Evolutionary conservation across 1,140 invertebrate species (phyloP), one percentile per base, ranked within the genome.

Genomic region (Macrobrachium nipponense): DNA sequence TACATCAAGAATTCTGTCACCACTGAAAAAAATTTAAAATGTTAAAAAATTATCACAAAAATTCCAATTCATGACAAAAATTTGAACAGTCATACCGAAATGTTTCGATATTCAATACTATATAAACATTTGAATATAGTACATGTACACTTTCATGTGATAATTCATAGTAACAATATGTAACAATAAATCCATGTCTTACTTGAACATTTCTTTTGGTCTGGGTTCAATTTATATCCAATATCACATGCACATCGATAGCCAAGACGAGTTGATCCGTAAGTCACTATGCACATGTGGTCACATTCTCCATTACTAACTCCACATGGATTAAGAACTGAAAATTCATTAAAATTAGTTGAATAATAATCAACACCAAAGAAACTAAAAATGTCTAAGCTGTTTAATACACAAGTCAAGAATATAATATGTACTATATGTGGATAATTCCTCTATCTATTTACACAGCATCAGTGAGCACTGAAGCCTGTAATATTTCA

Each of bases 1-100:
- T 99, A 99, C 93, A 99, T 95, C 0, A 99, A 93, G 90, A 99
- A 99, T 89, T 99, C 97, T 60, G 95, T 93, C 0, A 99, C 95
- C 23, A 87, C 88, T 89, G 86, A 27, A 86, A 86, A 77, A 60
- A 44, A 72, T n/a, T n/a, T n/a, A 20, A 60, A 66, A 51, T 44
- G 18, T 23, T 59, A 36, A 85, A 8, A 61, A 17, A 78, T 20
- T 18, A 17, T 4, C 51, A 43, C 17, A 59, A 59, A 78, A 59
- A n/a, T 20, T 27, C 15, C 27, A 61, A 27, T 18, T 80, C 2
- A 15, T 5, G 17, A 27, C 5, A 66, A 20, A 15, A 43, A 61
- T 27, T 60, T 18, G 18, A 78, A 58, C 23, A 60, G 17, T 23
- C 14, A 0, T 23, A 51, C 12, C 0, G 51, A 51, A 51, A 51